phyloP scores from a whole-genome alignment of 2,113 vertebrate genomes.

The Asarcornis scutulata region DNA sequence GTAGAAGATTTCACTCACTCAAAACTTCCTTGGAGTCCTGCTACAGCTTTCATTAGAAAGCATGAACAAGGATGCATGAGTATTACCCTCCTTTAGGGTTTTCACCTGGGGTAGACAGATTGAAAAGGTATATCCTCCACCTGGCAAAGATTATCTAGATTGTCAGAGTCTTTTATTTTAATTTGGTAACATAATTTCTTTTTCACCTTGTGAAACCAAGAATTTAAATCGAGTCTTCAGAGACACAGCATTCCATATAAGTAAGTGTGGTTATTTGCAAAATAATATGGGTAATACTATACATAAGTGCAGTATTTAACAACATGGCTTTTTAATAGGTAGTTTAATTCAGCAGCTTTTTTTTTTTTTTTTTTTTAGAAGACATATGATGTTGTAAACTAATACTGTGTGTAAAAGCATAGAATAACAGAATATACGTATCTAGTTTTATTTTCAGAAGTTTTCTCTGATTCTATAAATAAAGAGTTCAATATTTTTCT shows the following conservation, averaged over 20 bases:
- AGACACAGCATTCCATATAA: background rate
- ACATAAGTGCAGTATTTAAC: background rate
- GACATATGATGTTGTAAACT: background rate
- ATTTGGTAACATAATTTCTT: background rate
- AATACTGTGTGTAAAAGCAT: background rate
- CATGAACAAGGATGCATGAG: background rate
- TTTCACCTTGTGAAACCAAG: slow-evolving; percentile 28
- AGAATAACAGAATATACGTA: background rate
- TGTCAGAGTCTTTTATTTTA: background rate
- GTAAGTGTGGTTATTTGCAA: background rate
- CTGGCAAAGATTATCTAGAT: background rate
- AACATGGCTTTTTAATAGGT: background rate
- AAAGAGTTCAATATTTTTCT: background rate
- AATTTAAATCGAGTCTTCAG: slow-evolving; percentile 20
- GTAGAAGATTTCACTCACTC: background rate
- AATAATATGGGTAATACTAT: background rate
- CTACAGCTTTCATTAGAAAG: background rate
- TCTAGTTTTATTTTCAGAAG: background rate
- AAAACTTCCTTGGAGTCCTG: background rate
- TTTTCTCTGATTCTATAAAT: background rate
- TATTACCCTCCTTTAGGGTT: background rate
- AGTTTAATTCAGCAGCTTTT: background rate
- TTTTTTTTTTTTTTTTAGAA: background rate
- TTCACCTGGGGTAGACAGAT: background rate
- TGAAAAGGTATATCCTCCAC: background rate